Evolutionary conservation across 2,113 vertebrate genomes (phyloP), one percentile per base, ranked within the genome.

Genomic region (Lepus timidus): DNA sequence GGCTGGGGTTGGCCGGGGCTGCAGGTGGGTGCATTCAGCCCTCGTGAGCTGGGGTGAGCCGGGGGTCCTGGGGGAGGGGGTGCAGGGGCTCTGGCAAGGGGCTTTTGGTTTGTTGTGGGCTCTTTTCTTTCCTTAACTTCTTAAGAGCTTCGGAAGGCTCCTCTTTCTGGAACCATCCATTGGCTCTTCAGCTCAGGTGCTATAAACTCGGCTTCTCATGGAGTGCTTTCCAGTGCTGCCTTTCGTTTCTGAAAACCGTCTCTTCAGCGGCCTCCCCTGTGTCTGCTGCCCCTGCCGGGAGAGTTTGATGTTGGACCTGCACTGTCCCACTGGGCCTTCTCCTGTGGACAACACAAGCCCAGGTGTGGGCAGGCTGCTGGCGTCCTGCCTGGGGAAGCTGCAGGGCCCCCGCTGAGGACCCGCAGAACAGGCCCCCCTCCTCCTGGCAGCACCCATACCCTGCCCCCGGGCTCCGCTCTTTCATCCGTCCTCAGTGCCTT

Each of bases 221-320:
- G n/a, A 55, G 33, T 44, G 39, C 62, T 93, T 88, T 94, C 31
- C 70, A 23, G 73, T 27, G 58, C 5, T 0, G 8, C n/a, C 44
- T 82, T 86, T 83, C 75, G 49, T 44, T 17, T 39, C 92, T 31
- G 87, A 51, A 78, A 20, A 5, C 52, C 64, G 73, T 65, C 49
- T 82, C 70, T 83, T 25, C 67, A 44, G 85, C 4, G 0, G 3
- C 67, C 16, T 65, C 22, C 8, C n/a, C 62, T 14, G 3, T 12
- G 49, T 64, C 4, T 22, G 16, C 39, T 79, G 10, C 64, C 65
- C 31, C 19, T 1, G 23, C 27, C 64, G 75, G 58, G 23, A 25
- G 85, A 31, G 52, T 91, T 39, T 74, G 84, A 76, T 55, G 87
- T 89, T 17, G 84, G 61, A 61, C 79, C 87, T 71, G 27, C 79